Evolutionary conservation across 2,888 invertebrate species (phyloP).

Genomic region (Seira ritae): DNA sequence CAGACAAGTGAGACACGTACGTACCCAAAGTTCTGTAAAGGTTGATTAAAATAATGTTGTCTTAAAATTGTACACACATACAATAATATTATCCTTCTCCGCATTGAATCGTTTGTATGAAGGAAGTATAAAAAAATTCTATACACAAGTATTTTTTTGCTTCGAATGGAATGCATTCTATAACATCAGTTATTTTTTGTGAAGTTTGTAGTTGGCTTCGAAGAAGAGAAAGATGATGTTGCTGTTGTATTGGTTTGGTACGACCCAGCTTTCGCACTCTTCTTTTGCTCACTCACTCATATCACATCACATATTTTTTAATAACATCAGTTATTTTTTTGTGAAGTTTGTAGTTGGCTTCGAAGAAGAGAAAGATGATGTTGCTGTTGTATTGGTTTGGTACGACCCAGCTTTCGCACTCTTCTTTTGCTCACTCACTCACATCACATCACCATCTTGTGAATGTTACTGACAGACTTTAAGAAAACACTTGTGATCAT

Average conservation of each 20-base stretch:
- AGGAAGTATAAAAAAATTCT: background rate
- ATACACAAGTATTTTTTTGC: background rate
- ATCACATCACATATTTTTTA: background rate
- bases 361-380: too few species aligned
- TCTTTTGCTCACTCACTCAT: background rate
- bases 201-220: background rate
- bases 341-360: background rate
- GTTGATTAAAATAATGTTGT: slow-evolving; percentile 9
- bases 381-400: too few species aligned
- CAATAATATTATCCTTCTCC: too few species aligned
- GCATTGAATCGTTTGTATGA: too few species aligned
- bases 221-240: too few species aligned
- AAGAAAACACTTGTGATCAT: slow-evolving; percentile 31
- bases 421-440: background rate
- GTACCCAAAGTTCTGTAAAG: background rate
- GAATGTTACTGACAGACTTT: slow-evolving; percentile 28
- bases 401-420: too few species aligned
- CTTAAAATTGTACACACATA: background rate
- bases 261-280: too few species aligned
- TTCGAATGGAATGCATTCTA: slow-evolving; percentile 1
- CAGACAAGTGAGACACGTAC: background rate
- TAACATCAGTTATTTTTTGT: background rate
- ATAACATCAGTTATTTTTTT: background rate
- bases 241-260: too few species aligned
- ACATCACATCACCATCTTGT: background rate